Base-by-base conservation (phyloP, 1,140 invertebrate genomes). In the Saxidomus purpurata region DNA sequence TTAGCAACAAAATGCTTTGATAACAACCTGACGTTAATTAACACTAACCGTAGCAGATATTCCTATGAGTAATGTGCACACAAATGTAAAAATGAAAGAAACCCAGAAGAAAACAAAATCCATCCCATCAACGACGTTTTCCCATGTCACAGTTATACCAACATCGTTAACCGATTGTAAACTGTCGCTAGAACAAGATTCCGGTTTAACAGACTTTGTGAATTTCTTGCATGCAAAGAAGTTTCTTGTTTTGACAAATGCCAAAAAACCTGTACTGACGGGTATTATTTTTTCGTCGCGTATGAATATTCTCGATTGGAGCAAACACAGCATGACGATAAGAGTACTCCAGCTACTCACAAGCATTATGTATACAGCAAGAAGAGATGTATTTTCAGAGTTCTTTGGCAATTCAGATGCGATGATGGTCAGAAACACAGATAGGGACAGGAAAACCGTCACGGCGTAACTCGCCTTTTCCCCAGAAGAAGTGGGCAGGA, bases 391-490 rank as follows among this genome's bases (percentile, higher is more conserved):
- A 9, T 80, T 74, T 2, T 89, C 82, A 11, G 92, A 92, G 8
- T 76, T 89, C 13, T 81, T 77, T 17, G 91, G 92, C 15, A 93
- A 77, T 11, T 84, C 38, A 6, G 80, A 47, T 25, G 80, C 87
- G 19, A 93, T 81, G 34, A 89, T 88, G 11, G 87, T 90, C 13
- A 93, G 40, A 69, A 93, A 92, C 9, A 93, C 91, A 43, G 92
- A 90, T 28, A 91, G 79, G 0, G 92, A 92, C 19, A 93, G 81
- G 34, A 91, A 91, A 31, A 91, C 90, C 2, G 91, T 92, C 17
- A 92, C 71, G 2, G 87, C 87, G 36, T 87, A 92, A 3, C 89
- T 76, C 59, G 91, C 87, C 74, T 89, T 93, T 40, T 93, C 92
- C 49, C 91, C 92, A 28, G 89, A 81, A 4, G 91, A 84, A 0